Evolutionary conservation across 92 coral and sea anemone genomes (phyloP), one percentile per base, ranked within the genome.

Genomic region (Isaurus tuberculatus): DNA sequence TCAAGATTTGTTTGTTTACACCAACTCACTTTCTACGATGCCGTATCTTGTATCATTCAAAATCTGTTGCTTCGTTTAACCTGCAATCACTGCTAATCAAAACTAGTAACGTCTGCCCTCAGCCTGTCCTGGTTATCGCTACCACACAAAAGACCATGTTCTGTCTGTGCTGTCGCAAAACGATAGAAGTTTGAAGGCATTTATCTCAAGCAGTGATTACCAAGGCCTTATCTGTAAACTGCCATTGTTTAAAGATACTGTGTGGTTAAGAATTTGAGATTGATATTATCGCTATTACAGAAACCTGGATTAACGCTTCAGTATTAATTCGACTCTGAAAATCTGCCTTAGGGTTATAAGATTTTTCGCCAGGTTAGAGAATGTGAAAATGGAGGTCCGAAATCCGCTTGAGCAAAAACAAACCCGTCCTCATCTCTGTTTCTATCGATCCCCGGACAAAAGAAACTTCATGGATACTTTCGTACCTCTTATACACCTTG

Each of bases 191-290:
- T 51, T 51, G 60, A 51, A 58, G 65, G 23, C 65, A 5, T 58
- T 58, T 58, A 26, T 65, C 20, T n/a, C 70, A 0, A 11, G 31
- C 70, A 65, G 37, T 7, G 70, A 65, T 65, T 34, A 65, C 31
- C 70, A 27, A 26, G 34, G 70, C 37, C 14, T 25, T 65, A 11
- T 65, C 36, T 71, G 55, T 71, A 71, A 70, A 71, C 78, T 71
- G 8, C 9, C 78, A 40, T 23, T 71, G 31, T 28, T 71, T 46
- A 71, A 71, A 46, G 78, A 30, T 22, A 71, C 19, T 65, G 70
- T 65, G 70, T 65, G n/a, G n/a, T n/a, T n/a, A 65, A 7, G 70
- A 36, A 0, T 65, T 65, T 34, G 19, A 65, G 14, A 65, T 65
- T 15, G 70, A 27, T 36, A 65, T 20, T 0, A 67, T 65, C 32